phyloP scores from a whole-genome alignment of 2,113 vertebrate genomes.

The Columba livia region DNA sequence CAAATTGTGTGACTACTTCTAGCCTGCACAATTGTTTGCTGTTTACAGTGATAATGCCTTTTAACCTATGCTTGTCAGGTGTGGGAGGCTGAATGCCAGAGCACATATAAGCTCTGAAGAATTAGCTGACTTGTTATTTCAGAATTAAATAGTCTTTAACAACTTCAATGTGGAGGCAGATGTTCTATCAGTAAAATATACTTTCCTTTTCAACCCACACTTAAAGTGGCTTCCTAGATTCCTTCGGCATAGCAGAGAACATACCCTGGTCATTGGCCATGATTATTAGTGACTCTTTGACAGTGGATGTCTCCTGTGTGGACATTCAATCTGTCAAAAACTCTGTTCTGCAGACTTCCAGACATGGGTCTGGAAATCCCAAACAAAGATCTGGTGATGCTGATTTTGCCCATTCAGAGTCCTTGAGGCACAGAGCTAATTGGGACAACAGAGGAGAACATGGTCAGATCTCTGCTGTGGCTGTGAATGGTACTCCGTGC shows the following conservation, averaged over 20 bases:
- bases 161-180: background rate
- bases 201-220: background rate
- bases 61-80: constrained; percentile 45
- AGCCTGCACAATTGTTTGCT: background rate
- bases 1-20: constrained; percentile 26
- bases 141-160: constrained; percentile 14
- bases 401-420: background rate
- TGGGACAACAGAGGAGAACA: background rate
- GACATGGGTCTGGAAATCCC: background rate
- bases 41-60: constrained; percentile 26
- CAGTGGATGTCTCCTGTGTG: background rate
- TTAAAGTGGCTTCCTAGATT: background rate
- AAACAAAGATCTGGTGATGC: background rate
- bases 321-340: background rate
- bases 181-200: background rate
- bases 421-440: background rate
- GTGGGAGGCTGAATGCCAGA: constrained; percentile 43
- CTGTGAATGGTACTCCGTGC: background rate
- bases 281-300: background rate
- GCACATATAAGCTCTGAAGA: background rate
- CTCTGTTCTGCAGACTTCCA: background rate
- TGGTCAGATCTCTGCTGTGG: background rate
- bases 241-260: background rate
- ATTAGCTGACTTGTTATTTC: constrained; percentile 21
- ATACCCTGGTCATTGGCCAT: background rate